Evolutionary conservation across 2,888 invertebrate species (phyloP).

Genomic region (Pyrrhosoma nymphula): DNA sequence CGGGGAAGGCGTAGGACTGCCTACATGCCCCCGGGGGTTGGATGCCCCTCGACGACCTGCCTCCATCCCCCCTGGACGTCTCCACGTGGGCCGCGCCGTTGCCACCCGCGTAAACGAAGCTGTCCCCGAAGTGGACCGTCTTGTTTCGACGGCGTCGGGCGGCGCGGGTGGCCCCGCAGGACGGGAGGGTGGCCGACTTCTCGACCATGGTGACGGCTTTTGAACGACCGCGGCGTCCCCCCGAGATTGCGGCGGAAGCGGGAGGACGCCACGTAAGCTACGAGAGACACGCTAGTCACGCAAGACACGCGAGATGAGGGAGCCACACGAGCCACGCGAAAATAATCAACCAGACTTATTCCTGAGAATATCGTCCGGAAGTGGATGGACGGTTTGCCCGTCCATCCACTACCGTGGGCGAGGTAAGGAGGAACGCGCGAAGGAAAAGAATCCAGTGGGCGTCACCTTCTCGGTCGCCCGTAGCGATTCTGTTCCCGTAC

Average conservation of each 20-base stretch:
- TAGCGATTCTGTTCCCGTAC: neutral
- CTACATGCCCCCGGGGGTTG: constrained; percentile 74
- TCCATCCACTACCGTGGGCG: constrained; percentile 15
- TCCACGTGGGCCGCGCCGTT: constrained; percentile 54
- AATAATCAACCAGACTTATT: neutral
- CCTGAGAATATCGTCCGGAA: constrained; percentile 7
- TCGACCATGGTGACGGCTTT: constrained; percentile 67
- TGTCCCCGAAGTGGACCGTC: constrained; percentile 89
- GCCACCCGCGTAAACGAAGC: constrained; percentile 68
- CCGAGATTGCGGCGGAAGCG: neutral
- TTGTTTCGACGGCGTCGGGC: constrained; percentile 87
- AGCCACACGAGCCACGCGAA: neutral
- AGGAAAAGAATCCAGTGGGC: neutral
- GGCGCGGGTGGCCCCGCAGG: constrained; percentile 78
- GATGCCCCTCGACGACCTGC: constrained; percentile 79
- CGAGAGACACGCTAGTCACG: no score
- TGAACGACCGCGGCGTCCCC: neutral
- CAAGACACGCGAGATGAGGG: no score
- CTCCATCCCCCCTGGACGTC: constrained; percentile 76
- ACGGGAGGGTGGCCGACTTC: constrained; percentile 67
- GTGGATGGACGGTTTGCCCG: constrained; percentile 33
- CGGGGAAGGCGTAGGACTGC: constrained; percentile 76
- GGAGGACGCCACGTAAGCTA: constrained; percentile 29
- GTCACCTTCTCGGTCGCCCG: neutral
- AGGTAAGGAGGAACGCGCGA: neutral